Percentiles rank a stretch among this genome's conserved stretches.
Conservation (phyloP, 2,113 vertebrate genomes). For the Colossoma macropomum region DNA sequence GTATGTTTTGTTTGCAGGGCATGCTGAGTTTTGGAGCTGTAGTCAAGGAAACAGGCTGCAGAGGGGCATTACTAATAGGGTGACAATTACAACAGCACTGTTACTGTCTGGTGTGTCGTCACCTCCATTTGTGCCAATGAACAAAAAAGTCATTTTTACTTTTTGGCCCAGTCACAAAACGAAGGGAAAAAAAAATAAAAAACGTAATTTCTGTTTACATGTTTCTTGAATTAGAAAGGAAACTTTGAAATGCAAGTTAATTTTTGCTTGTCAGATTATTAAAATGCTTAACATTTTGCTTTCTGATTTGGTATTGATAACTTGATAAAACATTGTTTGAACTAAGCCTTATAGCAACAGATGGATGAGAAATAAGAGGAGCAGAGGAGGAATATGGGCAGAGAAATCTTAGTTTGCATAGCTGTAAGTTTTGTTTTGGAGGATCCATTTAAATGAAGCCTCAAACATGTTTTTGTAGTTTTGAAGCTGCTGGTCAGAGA, state of each 20-base stretch:
- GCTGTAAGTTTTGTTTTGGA: neutral
- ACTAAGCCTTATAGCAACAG: neutral
- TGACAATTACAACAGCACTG: constrained; percentile 76
- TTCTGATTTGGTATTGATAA: neutral
- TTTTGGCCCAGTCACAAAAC: neutral
- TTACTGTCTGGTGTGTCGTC: constrained; percentile 72
- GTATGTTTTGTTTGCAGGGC: constrained; percentile 72
- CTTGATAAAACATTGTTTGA: neutral
- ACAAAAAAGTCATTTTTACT: neutral
- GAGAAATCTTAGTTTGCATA: neutral
- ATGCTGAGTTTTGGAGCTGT: constrained; percentile 63
- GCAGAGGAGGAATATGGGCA: no score
- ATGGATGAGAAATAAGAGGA: neutral
- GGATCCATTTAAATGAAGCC: no score
- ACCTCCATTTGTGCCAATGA: constrained; percentile 69
- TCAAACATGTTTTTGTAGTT: no score
- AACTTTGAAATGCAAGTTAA: neutral
- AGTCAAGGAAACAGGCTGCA: constrained; percentile 75
- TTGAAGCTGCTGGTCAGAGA: no score
- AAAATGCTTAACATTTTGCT: neutral
- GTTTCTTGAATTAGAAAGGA: neutral
- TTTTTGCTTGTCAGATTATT: neutral
- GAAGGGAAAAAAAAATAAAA: no score
- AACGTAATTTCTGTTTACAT: neutral
- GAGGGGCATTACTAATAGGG: constrained; percentile 78